Conservation (phyloP, 2,797 vertebrate genomes). For the Carcharodon carcharias region DNA sequence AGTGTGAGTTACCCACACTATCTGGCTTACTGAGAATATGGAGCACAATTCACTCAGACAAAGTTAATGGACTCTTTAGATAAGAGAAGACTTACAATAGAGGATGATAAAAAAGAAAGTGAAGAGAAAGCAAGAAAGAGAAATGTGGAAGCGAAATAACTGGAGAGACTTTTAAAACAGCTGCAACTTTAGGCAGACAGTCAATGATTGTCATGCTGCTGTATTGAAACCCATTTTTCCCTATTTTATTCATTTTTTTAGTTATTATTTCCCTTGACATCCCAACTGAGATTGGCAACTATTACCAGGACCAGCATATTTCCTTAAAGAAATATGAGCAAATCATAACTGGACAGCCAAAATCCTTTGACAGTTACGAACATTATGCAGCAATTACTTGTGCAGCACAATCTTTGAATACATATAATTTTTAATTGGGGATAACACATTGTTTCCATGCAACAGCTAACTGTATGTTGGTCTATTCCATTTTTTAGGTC, state of each 20-base stretch:
- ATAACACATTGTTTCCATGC: background rate
- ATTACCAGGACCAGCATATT: background rate
- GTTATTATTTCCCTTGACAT: background rate
- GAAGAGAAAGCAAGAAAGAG: background rate
- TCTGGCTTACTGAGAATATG: background rate
- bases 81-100: background rate
- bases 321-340: slow-evolving; percentile 23
- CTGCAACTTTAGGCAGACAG: no score
- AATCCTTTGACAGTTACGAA: background rate
- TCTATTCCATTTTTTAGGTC: slow-evolving; percentile 16
- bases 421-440: background rate
- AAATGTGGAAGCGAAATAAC: background rate
- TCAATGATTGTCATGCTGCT: background rate
- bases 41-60: background rate
- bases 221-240: background rate
- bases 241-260: slow-evolving; percentile 1
- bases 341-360: background rate
- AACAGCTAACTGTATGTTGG: background rate
- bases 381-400: slow-evolving; percentile 28
- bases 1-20: background rate
- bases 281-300: background rate
- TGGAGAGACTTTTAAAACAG: background rate
- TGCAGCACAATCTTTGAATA: slow-evolving; percentile 10
- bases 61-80: background rate
- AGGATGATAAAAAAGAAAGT: background rate